Percentiles rank a stretch among this genome's conserved stretches.
phyloP scores from a whole-genome alignment of 1,140 invertebrate genomes.

The Drosophila lacertosa region DNA sequence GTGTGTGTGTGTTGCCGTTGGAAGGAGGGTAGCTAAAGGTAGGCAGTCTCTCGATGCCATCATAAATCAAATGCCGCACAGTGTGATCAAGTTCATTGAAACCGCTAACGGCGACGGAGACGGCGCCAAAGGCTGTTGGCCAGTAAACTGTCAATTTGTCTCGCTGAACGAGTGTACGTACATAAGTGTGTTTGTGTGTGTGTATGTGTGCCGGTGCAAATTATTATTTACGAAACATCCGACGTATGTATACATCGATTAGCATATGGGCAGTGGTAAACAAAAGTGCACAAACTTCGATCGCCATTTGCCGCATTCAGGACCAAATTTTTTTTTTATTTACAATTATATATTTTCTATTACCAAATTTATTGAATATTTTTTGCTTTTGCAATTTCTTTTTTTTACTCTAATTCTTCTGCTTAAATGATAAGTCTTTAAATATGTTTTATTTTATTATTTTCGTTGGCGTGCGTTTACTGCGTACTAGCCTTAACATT shows the following conservation, averaged over 20 bases:
- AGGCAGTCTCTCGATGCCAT: constrained; percentile 32
- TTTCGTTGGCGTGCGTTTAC: too few relatives aligned
- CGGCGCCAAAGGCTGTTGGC: constrained; percentile 46
- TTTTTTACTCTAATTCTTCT: too few relatives aligned
- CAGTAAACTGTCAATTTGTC: constrained; percentile 46
- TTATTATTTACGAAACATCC: constrained; percentile 24
- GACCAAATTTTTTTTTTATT: too few relatives aligned
- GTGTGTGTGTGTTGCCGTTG: constrained; percentile 1
- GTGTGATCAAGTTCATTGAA: constrained; percentile 49
- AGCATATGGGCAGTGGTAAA: constrained; percentile 15
- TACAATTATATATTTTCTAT: too few relatives aligned
- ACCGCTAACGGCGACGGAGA: constrained; percentile 18
- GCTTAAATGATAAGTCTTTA: too few relatives aligned
- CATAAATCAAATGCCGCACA: constrained; percentile 47
- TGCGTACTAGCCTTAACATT: too few relatives aligned
- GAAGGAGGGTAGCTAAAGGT: constrained; percentile 17
- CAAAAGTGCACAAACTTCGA: neutral
- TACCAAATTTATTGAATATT: too few relatives aligned
- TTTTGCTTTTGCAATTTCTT: too few relatives aligned
- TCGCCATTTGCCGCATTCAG: neutral
- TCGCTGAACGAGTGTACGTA: constrained; percentile 6
- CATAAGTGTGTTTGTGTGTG: neutral
- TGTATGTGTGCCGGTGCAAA: constrained; percentile 2
- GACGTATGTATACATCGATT: constrained; percentile 12
- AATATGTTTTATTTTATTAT: too few relatives aligned